Conservation (phyloP, 2,797 vertebrate genomes). For the Meda fulgida region DNA sequence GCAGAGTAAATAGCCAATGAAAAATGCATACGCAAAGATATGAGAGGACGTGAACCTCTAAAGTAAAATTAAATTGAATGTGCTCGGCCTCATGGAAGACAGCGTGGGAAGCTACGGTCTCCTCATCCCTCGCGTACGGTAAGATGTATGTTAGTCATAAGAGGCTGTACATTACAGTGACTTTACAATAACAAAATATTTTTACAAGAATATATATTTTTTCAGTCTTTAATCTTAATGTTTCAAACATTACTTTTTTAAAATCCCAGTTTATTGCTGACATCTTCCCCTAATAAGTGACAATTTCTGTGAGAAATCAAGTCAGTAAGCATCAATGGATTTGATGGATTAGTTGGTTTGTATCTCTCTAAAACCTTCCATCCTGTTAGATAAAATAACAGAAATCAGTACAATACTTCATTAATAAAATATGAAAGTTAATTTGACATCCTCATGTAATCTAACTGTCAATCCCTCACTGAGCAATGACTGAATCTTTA, state of each 20-base stretch:
- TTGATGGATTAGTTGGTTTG: not conserved
- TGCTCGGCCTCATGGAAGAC: constrained; percentile 37
- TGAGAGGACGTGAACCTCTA: constrained; percentile 54
- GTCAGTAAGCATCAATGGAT: not conserved
- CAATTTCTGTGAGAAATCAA: not conserved
- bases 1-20: constrained; percentile 29
- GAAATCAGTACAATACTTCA: not conserved
- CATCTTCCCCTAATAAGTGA: not conserved
- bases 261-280: not conserved
- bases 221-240: not conserved
- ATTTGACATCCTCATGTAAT: not conserved
- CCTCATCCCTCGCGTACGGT: constrained; percentile 27
- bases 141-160: constrained; percentile 71
- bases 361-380: not conserved
- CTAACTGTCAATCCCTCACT: not conserved
- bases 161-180: too few species aligned
- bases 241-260: not conserved
- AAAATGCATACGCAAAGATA: constrained; percentile 42
- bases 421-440: not conserved
- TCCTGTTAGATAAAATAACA: not conserved
- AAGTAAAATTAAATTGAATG: constrained; percentile 56
- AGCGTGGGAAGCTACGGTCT: constrained; percentile 22
- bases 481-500: not conserved
- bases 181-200: not conserved
- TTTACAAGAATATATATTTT: not conserved